A percentile compares a stretch with the other conserved stretches of the same genome.
Conservation (phyloP, 2,888 invertebrate species). For the Elmis aenea region DNA sequence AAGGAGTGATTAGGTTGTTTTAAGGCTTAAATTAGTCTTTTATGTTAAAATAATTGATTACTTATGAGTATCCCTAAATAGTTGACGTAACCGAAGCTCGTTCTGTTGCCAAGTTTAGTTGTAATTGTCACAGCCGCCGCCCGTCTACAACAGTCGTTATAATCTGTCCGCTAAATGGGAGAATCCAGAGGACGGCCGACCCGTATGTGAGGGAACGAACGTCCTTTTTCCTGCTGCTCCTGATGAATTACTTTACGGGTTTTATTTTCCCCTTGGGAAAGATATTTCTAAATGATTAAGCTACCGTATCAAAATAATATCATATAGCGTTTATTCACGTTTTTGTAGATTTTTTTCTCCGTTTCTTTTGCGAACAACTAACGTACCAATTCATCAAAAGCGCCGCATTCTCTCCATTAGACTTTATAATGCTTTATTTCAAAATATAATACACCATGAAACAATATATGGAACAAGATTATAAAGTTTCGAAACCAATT, state of each 20-base stretch:
- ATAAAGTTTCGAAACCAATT: too few species aligned
- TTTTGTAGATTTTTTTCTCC: constrained; percentile 6
- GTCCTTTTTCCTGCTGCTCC: constrained; percentile 14
- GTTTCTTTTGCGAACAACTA: constrained; percentile 1
- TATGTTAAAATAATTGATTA: too few species aligned
- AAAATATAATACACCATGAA: too few species aligned
- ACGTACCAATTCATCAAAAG: background rate
- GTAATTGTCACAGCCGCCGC: constrained; percentile 7
- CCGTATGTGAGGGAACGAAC: constrained; percentile 13
- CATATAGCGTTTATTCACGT: constrained; percentile 23
- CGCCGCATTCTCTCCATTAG: constrained; percentile 6
- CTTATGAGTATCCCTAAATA: too few species aligned
- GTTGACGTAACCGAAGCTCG: too few species aligned
- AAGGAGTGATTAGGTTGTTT: too few species aligned
- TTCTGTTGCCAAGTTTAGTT: constrained; percentile 1
- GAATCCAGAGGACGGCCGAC: constrained; percentile 10
- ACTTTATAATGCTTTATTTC: too few species aligned
- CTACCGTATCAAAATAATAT: constrained; percentile 31
- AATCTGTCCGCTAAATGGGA: constrained; percentile 7
- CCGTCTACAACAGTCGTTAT: constrained; percentile 10
- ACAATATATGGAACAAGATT: too few species aligned
- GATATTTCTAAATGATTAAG: constrained; percentile 32
- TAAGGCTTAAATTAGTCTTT: too few species aligned
- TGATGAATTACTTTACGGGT: constrained; percentile 32
- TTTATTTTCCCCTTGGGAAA: constrained; percentile 30